These are phyloP conservation scores for Mactra quadrangularis DNA, from an alignment of 1,140 invertebrate genomes.

Conservation along the genomic window DNA sequence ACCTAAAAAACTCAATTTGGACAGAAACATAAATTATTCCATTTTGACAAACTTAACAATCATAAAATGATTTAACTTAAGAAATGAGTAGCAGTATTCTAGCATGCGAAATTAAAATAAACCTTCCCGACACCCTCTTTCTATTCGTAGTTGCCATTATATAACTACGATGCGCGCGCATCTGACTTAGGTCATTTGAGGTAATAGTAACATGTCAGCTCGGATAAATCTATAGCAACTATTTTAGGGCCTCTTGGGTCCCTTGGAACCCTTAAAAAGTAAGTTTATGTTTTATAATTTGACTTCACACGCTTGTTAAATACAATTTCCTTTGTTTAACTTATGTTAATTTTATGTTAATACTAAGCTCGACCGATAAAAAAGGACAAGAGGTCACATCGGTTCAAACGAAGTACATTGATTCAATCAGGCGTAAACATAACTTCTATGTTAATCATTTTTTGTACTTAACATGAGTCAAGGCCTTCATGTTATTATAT, in stretches of 20 bases:
- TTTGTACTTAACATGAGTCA: too few species aligned
- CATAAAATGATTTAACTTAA: too few species aligned
- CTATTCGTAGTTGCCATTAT: conserved; percentile 47
- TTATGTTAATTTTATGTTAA: background rate
- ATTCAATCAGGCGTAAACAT: conserved; percentile 33
- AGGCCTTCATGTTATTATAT: too few species aligned
- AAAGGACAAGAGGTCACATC: conserved; percentile 58
- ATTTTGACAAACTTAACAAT: too few species aligned
- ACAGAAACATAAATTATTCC: too few species aligned
- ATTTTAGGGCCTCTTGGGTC: conserved; percentile 55
- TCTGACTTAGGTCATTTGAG: conserved; percentile 62
- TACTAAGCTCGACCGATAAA: too few species aligned
- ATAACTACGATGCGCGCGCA: conserved; percentile 66
- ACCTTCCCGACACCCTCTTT: too few species aligned
- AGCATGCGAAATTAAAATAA: too few species aligned
- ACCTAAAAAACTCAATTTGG: too few species aligned
- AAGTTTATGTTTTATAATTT: conserved; percentile 36
- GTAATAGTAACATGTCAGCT: conserved; percentile 63
- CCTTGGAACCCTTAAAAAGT: conserved; percentile 43
- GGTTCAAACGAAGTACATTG: conserved; percentile 58
- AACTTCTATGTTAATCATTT: background rate
- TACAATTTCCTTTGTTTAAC: conserved; percentile 33
- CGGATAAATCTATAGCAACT: conserved; percentile 14
- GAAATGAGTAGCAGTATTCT: too few species aligned
- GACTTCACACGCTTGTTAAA: conserved; percentile 39